Evolutionary conservation across 2,888 invertebrate genomes (phyloP), one percentile per base, ranked within the genome.

Genomic region (Microctonus aethiopoides): DNA sequence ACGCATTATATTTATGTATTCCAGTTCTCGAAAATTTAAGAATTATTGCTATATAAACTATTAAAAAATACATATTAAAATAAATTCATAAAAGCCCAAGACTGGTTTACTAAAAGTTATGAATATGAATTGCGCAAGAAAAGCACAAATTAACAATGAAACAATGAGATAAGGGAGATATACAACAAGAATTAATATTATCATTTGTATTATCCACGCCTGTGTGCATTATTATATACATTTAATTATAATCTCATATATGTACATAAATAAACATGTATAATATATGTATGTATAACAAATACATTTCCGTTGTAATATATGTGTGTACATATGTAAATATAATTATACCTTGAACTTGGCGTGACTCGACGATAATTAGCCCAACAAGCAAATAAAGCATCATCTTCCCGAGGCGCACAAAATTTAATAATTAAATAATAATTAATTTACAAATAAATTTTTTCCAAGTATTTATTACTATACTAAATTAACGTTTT

Each of bases 341-440:
- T n/a, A n/a, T n/a, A n/a, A n/a, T n/a, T n/a, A 72, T 81, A 83
- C 83, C 83, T 81, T 82, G 82, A 72, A 80, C 81, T 72, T 79
- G 77, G 74, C 79, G 79, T 75, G 78, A 79, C 77, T 81, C 79
- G 77, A 82, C 79, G 75, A 77, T 75, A 77, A 83, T 75, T 68
- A 82, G 76, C 75, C 79, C 81, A 79, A 79, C 74, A 73, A 81
- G 72, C 76, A 80, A 78, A 73, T 79, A 80, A 80, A 82, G 78
- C 81, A 82, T 78, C 83, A 83, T 83, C 80, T 82, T 83, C 79
- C 78, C 78, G 77, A 79, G 57, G 26, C 57, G 32, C 26, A 56
- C 46, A 46, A 32, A 36, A 22, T 32, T 26, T 5, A 67, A 59
- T 46, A 56, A 54, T 39, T n/a, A 10, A 54, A 9, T 20, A 51